Base-by-base conservation (phyloP, 2,113 vertebrate species). In the Pteronura brasiliensis region DNA sequence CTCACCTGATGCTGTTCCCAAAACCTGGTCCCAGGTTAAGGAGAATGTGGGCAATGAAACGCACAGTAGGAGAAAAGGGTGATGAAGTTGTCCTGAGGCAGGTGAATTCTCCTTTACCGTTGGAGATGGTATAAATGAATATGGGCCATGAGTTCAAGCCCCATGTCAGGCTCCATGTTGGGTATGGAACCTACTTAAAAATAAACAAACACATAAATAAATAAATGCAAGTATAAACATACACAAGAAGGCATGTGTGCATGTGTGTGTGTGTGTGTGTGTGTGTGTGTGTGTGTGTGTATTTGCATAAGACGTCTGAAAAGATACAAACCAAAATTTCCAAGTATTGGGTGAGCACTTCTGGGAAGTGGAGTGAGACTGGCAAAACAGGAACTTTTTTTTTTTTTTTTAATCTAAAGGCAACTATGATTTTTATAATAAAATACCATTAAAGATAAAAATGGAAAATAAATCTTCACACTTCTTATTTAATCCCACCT, bases 361-460 rank as follows among this genome's bases (percentile, higher is more conserved):
- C 14, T 55, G 55, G n/a, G 39, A 11, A 87, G 31, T 79, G 23
- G 44, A 87, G 21, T 83, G 27, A 79, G 9, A 80, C 23, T 69
- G 55, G 12, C 39, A 96, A 92, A 95, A 87, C 2, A 57, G 31
- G 3, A 55, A 80, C 11, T 39, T 39, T 39, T 76, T 59, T 21
- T 27, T 47, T n/a, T 69, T 81, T 67, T 25, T 77, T 57, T 29
- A 11, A 14, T 36, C 25, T 95, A 87, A 42, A 42, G 23, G 39
- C 20, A 88, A 83, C 44, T 94, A 63, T 49, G 86, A 67, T 63
- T 92, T 93, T 95, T 69, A 86, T 88, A 89, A 86, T 83, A 93
- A 83, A 90, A 84, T 88, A 9, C 3, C 6, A 92, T 77, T 29
- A 83, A 84, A 94, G 55, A 87, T 47, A 90, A 79, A 95, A 77